Conservation (phyloP, 2,113 vertebrate genomes). For the Callipepla squamata region DNA sequence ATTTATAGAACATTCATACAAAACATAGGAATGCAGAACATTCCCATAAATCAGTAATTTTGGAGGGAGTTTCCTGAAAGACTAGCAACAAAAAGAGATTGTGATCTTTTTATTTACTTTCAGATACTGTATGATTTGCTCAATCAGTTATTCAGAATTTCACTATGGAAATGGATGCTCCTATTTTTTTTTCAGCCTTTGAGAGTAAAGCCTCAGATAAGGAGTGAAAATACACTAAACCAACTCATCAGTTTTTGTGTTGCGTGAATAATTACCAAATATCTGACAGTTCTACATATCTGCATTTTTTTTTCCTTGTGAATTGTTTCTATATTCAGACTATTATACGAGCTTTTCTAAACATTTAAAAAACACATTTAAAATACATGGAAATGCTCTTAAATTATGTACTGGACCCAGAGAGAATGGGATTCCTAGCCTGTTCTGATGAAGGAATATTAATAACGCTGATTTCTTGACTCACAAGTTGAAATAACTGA, state of each 20-base stretch:
- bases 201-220: background rate
- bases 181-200: background rate
- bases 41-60: background rate
- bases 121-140: background rate
- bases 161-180: background rate
- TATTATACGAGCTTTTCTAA: background rate
- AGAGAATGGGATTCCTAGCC: background rate
- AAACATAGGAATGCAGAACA: background rate
- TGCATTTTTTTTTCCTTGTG: background rate
- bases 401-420: background rate
- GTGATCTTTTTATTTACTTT: background rate
- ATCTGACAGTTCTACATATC: background rate
- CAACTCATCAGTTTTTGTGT: background rate
- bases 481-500: background rate
- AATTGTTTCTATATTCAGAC: background rate
- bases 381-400: background rate
- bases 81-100: background rate
- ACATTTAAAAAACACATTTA: background rate
- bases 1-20: background rate
- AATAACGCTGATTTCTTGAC: background rate
- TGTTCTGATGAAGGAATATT: background rate
- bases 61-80: background rate
- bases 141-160: background rate
- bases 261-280: background rate
- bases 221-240: background rate